Percentiles rank a stretch among this genome's conserved stretches.
phyloP scores from a whole-genome alignment of 2,113 vertebrate genomes.

The Xyliphius kryptos region DNA sequence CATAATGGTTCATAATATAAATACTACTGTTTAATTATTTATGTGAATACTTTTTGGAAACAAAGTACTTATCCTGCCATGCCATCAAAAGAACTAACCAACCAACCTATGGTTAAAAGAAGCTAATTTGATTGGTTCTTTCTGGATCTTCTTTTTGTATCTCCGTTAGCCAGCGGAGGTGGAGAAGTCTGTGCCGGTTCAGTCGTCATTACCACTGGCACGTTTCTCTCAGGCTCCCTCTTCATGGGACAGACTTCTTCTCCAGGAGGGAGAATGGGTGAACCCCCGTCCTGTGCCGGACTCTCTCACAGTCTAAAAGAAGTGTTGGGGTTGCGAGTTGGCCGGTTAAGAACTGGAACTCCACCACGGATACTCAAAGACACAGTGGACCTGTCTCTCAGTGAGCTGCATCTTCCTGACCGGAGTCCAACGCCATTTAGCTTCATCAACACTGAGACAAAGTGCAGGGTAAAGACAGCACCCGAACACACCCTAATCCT shows the following conservation, averaged over 20 bases:
- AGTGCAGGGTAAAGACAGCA: slow-evolving; percentile 62
- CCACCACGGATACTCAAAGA: slow-evolving; percentile 82
- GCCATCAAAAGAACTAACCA: too few species aligned
- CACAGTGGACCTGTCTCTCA: slow-evolving; percentile 70
- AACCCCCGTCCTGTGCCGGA: slow-evolving; percentile 73
- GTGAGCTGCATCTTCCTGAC: slow-evolving; percentile 66
- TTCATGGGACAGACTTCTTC: slow-evolving; percentile 71
- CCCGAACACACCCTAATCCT: too few species aligned
- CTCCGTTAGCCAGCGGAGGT: slow-evolving; percentile 65
- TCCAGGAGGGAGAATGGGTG: slow-evolving; percentile 84
- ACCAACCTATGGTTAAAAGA: too few species aligned
- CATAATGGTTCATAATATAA: too few species aligned
- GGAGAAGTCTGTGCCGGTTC: slow-evolving; percentile 60
- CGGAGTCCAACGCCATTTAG: slow-evolving; percentile 78
- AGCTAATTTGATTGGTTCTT: too few species aligned
- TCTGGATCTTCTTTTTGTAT: background rate
- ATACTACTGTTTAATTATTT: too few species aligned
- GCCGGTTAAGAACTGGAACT: slow-evolving; percentile 86
- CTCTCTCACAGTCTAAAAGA: slow-evolving; percentile 77
- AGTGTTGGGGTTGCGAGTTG: slow-evolving; percentile 73
- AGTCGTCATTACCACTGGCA: slow-evolving; percentile 86
- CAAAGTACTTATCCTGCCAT: too few species aligned
- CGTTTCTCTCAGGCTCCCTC: slow-evolving; percentile 81
- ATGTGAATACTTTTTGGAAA: too few species aligned
- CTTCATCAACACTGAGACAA: slow-evolving; percentile 70